Evolutionary conservation across 2,888 invertebrate genomes (phyloP), one percentile per base, ranked within the genome.

Genomic region (Polydrusus cervinus): DNA sequence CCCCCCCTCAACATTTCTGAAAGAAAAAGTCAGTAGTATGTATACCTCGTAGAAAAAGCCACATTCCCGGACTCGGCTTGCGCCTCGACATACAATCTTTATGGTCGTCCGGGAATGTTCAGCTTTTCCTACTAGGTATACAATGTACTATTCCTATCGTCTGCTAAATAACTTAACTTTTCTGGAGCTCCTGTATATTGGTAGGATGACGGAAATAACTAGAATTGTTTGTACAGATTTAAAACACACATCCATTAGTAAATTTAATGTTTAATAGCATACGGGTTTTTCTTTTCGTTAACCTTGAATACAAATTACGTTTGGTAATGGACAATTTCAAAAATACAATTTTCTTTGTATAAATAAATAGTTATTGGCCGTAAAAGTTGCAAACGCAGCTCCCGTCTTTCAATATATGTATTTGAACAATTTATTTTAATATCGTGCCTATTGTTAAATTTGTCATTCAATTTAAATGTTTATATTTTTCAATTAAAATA

Each of bases 291-390:
- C 53, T 53, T 53, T 53, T 1, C 11, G 5, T 53, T 30, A 13
- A 53, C 53, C 53, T 53, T 53, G 53, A 53, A 16, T 53, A 53
- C 13, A 20, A 11, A 25, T 25, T 25, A 10, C 16, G 34, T 3
- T 25, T 30, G 3, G 51, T 13, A 11, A 47, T 47, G 10, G 51
- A 53, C 9, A 25, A 30, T 25, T 53, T 30, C 20, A 25, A 53
- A 51, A 51, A 51, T 16, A 20, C 51, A 51, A 51, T 51, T 51
- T 51, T 30, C 30, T 30, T 25, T 47, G n/a, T 16, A 14, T 16
- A 3, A n/a, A 20, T 53, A 53, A n/a, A 20, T 53, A 53, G 11
- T 18, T 51, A 51, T 20, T 53, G 20, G 7, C 53, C 13, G n/a
- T 53, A 53, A 53, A 53, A 53, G 18, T 49, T 20, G 20, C 9